Conservation (phyloP, 2,113 vertebrate genomes). For the Chlorodrepanis virens region DNA sequence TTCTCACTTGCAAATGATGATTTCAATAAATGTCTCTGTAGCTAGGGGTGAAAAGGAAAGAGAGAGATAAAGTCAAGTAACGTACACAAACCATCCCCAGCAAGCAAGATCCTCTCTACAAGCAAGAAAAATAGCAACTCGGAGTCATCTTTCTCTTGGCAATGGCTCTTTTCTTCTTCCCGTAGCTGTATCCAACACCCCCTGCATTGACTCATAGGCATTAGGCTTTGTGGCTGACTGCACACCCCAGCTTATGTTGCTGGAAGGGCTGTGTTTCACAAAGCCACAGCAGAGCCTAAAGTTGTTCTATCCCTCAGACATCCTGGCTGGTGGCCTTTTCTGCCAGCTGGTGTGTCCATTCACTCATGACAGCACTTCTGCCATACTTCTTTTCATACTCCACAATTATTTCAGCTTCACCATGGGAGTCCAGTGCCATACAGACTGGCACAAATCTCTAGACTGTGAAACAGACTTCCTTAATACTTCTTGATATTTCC, state of each 20-base stretch:
- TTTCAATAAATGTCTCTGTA: neutral
- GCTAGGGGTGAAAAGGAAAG: neutral
- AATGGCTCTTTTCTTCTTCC: neutral
- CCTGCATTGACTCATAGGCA: neutral
- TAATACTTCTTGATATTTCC: neutral
- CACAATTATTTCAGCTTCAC: neutral
- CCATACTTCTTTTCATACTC: neutral
- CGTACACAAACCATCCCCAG: neutral
- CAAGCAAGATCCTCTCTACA: neutral
- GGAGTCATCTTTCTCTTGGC: neutral
- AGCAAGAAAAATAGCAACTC: neutral
- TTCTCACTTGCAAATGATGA: neutral
- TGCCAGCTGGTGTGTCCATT: neutral
- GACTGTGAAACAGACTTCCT: neutral
- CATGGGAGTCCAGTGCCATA: neutral
- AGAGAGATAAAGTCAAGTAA: neutral
- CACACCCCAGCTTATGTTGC: neutral
- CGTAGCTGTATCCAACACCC: neutral
- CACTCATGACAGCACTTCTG: neutral
- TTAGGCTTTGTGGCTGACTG: neutral
- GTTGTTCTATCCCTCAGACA: neutral
- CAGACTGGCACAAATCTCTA: neutral
- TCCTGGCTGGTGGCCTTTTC: neutral
- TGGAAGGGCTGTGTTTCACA: constrained; percentile 6
- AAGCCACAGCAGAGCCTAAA: neutral